Evolutionary conservation across 2,797 vertebrate genomes (phyloP), one percentile per base, ranked within the genome.

Genomic region (Sternotherus odoratus): DNA sequence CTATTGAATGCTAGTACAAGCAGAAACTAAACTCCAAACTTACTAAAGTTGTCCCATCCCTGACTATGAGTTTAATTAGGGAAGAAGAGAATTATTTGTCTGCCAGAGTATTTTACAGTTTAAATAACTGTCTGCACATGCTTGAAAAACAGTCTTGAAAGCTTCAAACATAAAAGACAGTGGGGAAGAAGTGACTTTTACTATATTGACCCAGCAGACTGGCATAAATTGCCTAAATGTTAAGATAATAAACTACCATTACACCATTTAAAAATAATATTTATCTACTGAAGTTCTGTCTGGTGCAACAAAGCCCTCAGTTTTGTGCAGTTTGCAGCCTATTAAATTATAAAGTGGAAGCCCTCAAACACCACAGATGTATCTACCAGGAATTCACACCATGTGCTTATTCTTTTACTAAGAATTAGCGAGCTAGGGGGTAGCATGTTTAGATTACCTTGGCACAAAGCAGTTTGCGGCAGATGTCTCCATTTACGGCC

Each of bases 201-300:
- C 81, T 91, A 23, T 81, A 88, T 85, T 53, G 94, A 54, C 36
- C 43, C n/a, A 33, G 50, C 24, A 46, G 63, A 88, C 12, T 63
- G 83, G 43, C 74, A 53, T 10, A 3, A 92, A 33, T 30, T 88
- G 90, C 56, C 82, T 51, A 77, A 87, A 94, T 56, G 51, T 79
- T 56, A 89, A 60, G 33, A 15, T 84, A 90, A 87, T 88, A 96
- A 95, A 85, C 56, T 79, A 92, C 56, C 56, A 86, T 69, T 54
- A 79, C 87, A 93, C 82, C 79, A 87, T 91, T 95, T 84, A 21
- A 17, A 78, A 96, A 95, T 94, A 95, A 93, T 94, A 95, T 95
- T 96, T 96, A 54, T 85, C 77, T 60, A 69, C 89, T 50, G 6
- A 87, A 93, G 77, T 56, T 81, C 82, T 80, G 89, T 85, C 87